A percentile compares a stretch with the other conserved stretches of the same genome.
phyloP scores from a whole-genome alignment of 1,140 invertebrate genomes.

The Drosophila teissieri region DNA sequence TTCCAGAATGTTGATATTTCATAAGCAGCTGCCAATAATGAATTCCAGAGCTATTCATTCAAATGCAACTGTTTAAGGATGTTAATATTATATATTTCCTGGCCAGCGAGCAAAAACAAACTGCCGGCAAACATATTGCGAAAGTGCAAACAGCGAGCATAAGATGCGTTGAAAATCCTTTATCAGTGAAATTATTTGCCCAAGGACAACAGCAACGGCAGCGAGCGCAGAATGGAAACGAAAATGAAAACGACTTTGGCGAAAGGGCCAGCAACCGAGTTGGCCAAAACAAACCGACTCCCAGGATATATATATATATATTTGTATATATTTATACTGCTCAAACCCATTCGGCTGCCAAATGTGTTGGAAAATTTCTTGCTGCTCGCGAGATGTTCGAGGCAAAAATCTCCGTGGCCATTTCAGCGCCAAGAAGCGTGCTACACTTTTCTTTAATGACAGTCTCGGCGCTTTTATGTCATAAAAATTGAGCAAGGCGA shows the following conservation, averaged over 20 bases:
- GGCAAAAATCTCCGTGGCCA: slow-evolving; percentile 47
- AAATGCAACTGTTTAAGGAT: not conserved
- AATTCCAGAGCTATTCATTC: not conserved
- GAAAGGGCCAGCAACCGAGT: slow-evolving; percentile 23
- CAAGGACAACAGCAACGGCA: slow-evolving; percentile 55
- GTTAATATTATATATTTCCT: slow-evolving; percentile 43
- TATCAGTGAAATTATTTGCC: slow-evolving; percentile 81
- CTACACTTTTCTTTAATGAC: slow-evolving; percentile 80
- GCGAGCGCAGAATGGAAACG: slow-evolving; percentile 31
- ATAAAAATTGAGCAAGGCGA: slow-evolving; percentile 65
- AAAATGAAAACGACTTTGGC: slow-evolving; percentile 36
- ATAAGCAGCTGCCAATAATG: not conserved
- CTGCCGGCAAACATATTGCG: slow-evolving; percentile 73
- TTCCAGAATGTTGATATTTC: slow-evolving; percentile 24
- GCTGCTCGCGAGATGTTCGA: slow-evolving; percentile 45
- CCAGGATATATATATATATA: slow-evolving; percentile 17
- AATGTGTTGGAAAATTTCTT: slow-evolving; percentile 82
- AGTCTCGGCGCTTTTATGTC: slow-evolving; percentile 75
- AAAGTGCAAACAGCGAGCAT: slow-evolving; percentile 76
- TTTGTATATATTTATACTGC: not conserved
- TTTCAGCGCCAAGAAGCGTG: slow-evolving; percentile 59
- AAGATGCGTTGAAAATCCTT: slow-evolving; percentile 82
- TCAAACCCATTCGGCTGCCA: slow-evolving; percentile 49
- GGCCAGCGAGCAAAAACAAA: slow-evolving; percentile 39
- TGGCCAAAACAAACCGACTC: slow-evolving; percentile 68